These are phyloP conservation scores for Panthera tigris DNA, from an alignment of 2,113 vertebrate species.

Conservation along the genomic window DNA sequence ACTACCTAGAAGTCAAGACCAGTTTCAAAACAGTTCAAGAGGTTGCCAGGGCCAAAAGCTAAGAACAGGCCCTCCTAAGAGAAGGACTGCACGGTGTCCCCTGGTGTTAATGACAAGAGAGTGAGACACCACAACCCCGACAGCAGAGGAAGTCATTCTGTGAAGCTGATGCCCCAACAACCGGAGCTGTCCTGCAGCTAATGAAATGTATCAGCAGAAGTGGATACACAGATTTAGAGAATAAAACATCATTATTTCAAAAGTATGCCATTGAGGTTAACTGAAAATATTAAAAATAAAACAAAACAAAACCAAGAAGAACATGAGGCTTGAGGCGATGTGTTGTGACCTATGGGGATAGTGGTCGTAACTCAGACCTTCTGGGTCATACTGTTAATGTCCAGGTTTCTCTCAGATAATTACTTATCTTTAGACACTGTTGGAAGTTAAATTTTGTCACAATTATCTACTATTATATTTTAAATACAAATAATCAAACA, in stretches of 20 bases:
- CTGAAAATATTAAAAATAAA: not conserved
- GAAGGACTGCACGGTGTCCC: not conserved
- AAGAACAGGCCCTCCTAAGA: not conserved
- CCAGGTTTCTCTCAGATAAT: not conserved
- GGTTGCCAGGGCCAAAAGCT: not conserved
- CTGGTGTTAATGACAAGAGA: not conserved
- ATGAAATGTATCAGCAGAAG: not conserved
- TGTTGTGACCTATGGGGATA: not conserved
- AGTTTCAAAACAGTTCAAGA: not conserved
- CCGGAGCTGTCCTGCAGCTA: not conserved
- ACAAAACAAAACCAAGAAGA: not conserved
- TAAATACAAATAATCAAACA: conserved; percentile 35
- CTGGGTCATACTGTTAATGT: not conserved
- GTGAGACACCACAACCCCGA: not conserved
- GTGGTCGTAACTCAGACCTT: not conserved
- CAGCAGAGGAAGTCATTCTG: not conserved
- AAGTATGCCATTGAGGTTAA: not conserved
- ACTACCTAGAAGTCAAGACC: not conserved
- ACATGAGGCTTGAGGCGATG: not conserved
- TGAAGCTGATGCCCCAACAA: not conserved
- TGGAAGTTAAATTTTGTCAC: not conserved
- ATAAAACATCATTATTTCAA: not conserved
- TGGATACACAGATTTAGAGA: not conserved
- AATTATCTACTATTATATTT: conserved; percentile 30
- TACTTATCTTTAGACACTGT: not conserved